Percentiles rank a stretch among this genome's conserved stretches.
Evolutionary conservation across 2,113 vertebrate species (phyloP).

Genomic region (Toxotes chatareus): DNA sequence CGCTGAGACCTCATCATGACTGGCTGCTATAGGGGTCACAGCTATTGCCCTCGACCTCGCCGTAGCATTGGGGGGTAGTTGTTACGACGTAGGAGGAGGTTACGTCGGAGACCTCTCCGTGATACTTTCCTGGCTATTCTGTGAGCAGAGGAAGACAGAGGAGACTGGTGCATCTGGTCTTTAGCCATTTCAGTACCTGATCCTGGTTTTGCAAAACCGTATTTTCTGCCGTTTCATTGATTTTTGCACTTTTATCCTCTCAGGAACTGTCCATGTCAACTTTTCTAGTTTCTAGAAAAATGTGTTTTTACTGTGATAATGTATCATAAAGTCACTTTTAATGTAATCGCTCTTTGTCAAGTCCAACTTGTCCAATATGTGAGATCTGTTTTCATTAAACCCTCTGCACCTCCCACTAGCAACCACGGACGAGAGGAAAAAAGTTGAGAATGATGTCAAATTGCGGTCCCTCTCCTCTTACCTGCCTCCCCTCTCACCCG

Average conservation of each 20-base stretch:
- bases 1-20: constrained; percentile 52
- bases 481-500: constrained; percentile 44
- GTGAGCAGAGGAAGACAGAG: background rate
- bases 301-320: background rate
- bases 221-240: background rate
- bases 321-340: background rate
- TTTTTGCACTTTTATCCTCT: background rate
- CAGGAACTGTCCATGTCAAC: background rate
- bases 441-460: constrained; percentile 53
- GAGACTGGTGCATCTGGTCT: background rate
- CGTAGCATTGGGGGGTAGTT: background rate
- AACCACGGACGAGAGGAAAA: constrained; percentile 32
- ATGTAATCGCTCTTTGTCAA: background rate
- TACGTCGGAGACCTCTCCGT: background rate
- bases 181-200: background rate
- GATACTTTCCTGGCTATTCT: constrained; percentile 13
- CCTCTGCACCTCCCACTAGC: constrained; percentile 39
- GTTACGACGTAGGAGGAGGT: constrained; percentile 43
- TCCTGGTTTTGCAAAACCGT: background rate
- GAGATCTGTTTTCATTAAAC: constrained; percentile 31
- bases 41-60: constrained; percentile 37
- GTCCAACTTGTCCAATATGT: constrained; percentile 5
- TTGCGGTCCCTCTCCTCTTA: constrained; percentile 70
- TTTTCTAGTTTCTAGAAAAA: background rate
- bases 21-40: constrained; percentile 54